phyloP scores from a whole-genome alignment of 2,797 vertebrate species.

The Pseudopleuronectes americanus region DNA sequence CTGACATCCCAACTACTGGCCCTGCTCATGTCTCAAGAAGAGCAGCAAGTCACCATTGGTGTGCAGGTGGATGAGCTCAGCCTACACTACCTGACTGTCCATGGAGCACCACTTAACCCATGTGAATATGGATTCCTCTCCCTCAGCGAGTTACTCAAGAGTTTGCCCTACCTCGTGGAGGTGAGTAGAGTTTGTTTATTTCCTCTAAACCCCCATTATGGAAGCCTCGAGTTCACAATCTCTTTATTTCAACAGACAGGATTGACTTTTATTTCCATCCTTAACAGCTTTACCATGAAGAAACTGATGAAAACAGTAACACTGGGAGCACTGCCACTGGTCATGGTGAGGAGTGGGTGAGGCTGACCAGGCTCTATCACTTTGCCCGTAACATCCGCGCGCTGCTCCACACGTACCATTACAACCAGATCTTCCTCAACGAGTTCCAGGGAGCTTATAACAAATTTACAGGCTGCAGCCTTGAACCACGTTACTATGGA shows the following conservation, averaged over 20 bases:
- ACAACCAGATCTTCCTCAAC: constrained; percentile 97
- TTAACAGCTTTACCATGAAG: constrained; percentile 86
- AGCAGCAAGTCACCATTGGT: constrained; percentile 67
- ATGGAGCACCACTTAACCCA: constrained; percentile 88
- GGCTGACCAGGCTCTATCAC: constrained; percentile 92
- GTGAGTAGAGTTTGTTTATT: constrained; percentile 62
- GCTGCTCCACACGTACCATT: constrained; percentile 97
- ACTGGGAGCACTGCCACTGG: constrained; percentile 18
- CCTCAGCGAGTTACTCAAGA: constrained; percentile 93
- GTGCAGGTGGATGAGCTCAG: constrained; percentile 88
- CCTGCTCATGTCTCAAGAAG: constrained; percentile 93
- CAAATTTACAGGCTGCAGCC: constrained; percentile 90
- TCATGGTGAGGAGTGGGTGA: constrained; percentile 84
- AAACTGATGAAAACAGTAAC: constrained; percentile 44
- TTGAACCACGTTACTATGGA: constrained; percentile 90
- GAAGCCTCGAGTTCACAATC: background rate
- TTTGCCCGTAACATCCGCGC: constrained; percentile 93
- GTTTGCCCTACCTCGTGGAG: constrained; percentile 95
- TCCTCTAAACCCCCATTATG: background rate
- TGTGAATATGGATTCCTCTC: constrained; percentile 99
- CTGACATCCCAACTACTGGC: constrained; percentile 93
- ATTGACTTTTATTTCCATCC: background rate
- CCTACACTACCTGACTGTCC: constrained; percentile 82
- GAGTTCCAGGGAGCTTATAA: constrained; percentile 92
- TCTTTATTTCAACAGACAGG: no score